phyloP scores from a whole-genome alignment of 2,888 invertebrate genomes.

The Eulithis testata region DNA sequence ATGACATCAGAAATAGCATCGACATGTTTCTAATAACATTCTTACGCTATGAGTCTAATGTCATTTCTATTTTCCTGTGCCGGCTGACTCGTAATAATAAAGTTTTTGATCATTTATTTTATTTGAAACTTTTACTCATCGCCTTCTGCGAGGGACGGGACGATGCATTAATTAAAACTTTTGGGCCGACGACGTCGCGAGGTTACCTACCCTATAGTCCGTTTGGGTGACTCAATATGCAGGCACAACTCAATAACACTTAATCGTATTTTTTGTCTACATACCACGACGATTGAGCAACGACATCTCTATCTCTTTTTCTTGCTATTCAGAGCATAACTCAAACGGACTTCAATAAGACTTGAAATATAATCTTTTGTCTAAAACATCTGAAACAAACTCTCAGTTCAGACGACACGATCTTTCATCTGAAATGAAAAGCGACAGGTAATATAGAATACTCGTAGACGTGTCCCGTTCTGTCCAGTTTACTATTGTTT shows the following conservation, averaged over 20 bases:
- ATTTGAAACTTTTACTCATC: conserved; percentile 38
- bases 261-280: conserved; percentile 10
- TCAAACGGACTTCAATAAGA: conserved; percentile 8
- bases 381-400: conserved; percentile 12
- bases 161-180: conserved; percentile 44
- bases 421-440: conserved; percentile 27
- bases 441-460: conserved; percentile 11
- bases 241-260: conserved; percentile 15
- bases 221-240: conserved; percentile 25
- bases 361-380: conserved; percentile 10
- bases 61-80: conserved; percentile 40
- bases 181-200: conserved; percentile 24
- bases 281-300: background rate
- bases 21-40: conserved; percentile 44
- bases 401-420: conserved; percentile 15
- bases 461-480: conserved; percentile 23
- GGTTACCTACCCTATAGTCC: conserved; percentile 16
- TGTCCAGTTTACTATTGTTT: conserved; percentile 53
- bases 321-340: background rate
- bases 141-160: conserved; percentile 35
- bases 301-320: background rate
- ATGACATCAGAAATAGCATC: conserved; percentile 42
- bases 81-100: conserved; percentile 32
- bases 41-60: conserved; percentile 41
- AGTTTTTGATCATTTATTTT: conserved; percentile 41